Evolutionary conservation across 2,888 invertebrate species (phyloP).

Genomic region (Catotricha subobsoleta): DNA sequence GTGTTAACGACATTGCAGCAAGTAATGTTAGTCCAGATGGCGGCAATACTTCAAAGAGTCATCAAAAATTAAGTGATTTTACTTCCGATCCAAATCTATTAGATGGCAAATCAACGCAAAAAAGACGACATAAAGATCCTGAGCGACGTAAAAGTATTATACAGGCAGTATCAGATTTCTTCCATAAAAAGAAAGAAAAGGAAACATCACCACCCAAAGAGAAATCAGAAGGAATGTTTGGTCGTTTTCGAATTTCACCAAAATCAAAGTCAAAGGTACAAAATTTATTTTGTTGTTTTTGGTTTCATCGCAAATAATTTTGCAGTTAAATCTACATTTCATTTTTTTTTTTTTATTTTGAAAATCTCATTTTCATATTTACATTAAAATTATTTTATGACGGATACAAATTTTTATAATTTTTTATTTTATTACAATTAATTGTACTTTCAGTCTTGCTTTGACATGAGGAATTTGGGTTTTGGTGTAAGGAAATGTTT

Average conservation of each 20-base stretch:
- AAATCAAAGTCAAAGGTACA: slow-evolving; percentile 22
- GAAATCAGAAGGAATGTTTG: slow-evolving; percentile 27
- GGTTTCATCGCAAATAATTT: neutral
- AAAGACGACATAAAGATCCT: slow-evolving; percentile 34
- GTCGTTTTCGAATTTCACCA: slow-evolving; percentile 40
- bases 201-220: slow-evolving; percentile 22
- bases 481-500: slow-evolving; percentile 27
- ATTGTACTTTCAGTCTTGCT: slow-evolving; percentile 38
- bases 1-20: slow-evolving; percentile 26
- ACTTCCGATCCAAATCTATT: slow-evolving; percentile 41
- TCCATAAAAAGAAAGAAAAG: slow-evolving; percentile 50
- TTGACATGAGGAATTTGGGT: slow-evolving; percentile 34
- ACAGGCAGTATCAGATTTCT: slow-evolving; percentile 67
- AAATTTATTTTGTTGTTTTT: neutral
- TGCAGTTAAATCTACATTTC: neutral
- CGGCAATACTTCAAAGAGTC: slow-evolving; percentile 10
- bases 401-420: slow-evolving; percentile 3
- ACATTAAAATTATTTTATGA: neutral
- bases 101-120: slow-evolving; percentile 14
- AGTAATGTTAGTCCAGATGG: slow-evolving; percentile 10
- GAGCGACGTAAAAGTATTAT: slow-evolving; percentile 67
- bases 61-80: slow-evolving; percentile 21
- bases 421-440: slow-evolving; percentile 6
- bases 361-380: neutral
- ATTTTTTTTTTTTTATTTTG: slow-evolving; percentile 1